These are phyloP conservation scores for Schizaphis graminum DNA, from an alignment of 2,888 invertebrate genomes.

Conservation along the genomic window DNA sequence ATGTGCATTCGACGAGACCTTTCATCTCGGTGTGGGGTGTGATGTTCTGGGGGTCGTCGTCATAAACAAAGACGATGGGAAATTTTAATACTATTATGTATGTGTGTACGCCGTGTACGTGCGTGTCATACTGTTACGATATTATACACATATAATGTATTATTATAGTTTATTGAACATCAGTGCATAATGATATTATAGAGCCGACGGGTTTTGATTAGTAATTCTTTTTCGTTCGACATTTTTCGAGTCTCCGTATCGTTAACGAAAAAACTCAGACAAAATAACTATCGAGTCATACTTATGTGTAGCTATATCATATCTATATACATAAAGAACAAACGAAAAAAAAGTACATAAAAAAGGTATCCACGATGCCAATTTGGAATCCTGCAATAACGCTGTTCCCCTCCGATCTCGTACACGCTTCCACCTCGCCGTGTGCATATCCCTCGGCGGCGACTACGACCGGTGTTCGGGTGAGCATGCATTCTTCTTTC, in stretches of 20 bases:
- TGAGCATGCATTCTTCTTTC: conserved; percentile 52
- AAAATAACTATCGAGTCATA: conserved; percentile 24
- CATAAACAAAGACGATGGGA: conserved; percentile 41
- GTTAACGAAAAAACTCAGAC: conserved; percentile 1
- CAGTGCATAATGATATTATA: background rate
- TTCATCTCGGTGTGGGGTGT: background rate
- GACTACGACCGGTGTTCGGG: conserved; percentile 51
- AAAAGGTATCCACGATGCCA: conserved; percentile 16
- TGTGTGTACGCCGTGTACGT: background rate
- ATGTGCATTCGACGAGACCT: conserved; percentile 30
- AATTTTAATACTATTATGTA: conserved; percentile 7
- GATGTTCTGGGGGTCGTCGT: background rate
- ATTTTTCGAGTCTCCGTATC: background rate
- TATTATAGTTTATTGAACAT: background rate
- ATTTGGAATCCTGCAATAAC: conserved; percentile 25
- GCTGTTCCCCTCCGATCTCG: background rate
- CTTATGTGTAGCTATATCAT: background rate
- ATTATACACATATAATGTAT: background rate
- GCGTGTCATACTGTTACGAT: background rate
- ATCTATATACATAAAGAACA: background rate
- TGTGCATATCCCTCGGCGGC: background rate
- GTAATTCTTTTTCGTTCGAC: background rate
- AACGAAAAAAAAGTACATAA: conserved; percentile 28
- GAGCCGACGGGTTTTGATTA: background rate
- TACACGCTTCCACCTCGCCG: background rate